Base-by-base conservation (phyloP, 2,113 vertebrate genomes). In the Columbina picui region DNA sequence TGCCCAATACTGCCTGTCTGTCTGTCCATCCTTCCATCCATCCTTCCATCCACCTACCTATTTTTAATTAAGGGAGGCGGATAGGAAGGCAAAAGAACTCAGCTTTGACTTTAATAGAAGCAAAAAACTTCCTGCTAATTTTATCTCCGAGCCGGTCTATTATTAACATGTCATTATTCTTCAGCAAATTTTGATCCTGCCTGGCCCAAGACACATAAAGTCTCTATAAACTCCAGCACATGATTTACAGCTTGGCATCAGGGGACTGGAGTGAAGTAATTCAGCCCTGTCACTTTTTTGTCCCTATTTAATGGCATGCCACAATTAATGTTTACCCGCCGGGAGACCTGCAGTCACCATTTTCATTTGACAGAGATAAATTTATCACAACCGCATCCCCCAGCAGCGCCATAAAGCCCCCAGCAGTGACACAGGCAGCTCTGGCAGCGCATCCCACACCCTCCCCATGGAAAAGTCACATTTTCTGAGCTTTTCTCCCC, bases 391-490 rank as follows among this genome's bases (percentile, higher is more conserved):
- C 53, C 2, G 0, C 29, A 21, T 18, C n/a, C 59, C 20, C 27
- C 3, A 1, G 18, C 55, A 45, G 55, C 49, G 26, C 0, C 0
- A 71, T n/a, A 34, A 55, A 79, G 57, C 29, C 23, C 2, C 75
- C 2, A 1, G 50, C 30, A 29, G 49, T 0, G 6, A 36, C 5
- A 13, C 61, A 14, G 45, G 85, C 67, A 68, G 53, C 32, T 50
- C 70, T 8, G 7, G 69, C 41, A 41, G 10, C 1, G 1, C 12
- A 7, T 64, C 29, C 61, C 39, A 4, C n/a, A 34, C 9, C 34
- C 10, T 12, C 29, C 3, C 7, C 4, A 2, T 1, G 0, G 23
- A 16, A 5, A 50, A 43, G 1, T 19, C 13, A 8, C 14, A 11
- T 70, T 77, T 70, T 56, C 30, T 4, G 27, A 12, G 14, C 30